Evolutionary conservation across 2,888 invertebrate species (phyloP).

Genomic region (Amphipoea lucens): DNA sequence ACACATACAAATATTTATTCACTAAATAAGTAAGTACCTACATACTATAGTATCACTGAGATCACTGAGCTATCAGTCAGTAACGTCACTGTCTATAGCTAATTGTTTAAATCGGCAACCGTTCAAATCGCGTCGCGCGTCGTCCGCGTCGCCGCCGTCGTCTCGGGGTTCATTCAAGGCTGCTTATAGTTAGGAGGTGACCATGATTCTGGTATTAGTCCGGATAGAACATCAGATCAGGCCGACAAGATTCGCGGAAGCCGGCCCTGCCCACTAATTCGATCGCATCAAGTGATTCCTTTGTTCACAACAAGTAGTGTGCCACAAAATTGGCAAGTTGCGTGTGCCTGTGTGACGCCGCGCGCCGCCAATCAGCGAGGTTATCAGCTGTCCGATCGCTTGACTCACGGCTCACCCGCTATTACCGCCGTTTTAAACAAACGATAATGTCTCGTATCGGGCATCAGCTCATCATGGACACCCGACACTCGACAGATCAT

Average conservation of each 20-base stretch:
- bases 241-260: neutral
- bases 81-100: neutral
- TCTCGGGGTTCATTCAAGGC: neutral
- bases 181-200: neutral
- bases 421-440: constrained; percentile 38
- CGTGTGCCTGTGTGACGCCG: constrained; percentile 33
- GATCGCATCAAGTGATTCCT: neutral
- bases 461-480: constrained; percentile 55
- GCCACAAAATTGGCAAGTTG: constrained; percentile 40
- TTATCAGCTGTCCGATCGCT: constrained; percentile 39
- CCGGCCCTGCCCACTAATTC: neutral
- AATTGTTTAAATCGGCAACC: constrained; percentile 6
- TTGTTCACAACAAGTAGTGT: constrained; percentile 8
- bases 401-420: constrained; percentile 42
- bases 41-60: neutral
- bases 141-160: neutral
- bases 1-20: constrained; percentile 7
- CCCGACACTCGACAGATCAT: constrained; percentile 40
- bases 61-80: neutral
- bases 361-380: constrained; percentile 41
- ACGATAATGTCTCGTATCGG: constrained; percentile 55
- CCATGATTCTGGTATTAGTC: neutral
- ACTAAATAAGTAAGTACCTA: neutral
- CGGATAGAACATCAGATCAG: neutral
- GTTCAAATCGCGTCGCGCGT: neutral